Evolutionary conservation across 2,888 invertebrate genomes (phyloP).

Genomic region (Furcula furcula): DNA sequence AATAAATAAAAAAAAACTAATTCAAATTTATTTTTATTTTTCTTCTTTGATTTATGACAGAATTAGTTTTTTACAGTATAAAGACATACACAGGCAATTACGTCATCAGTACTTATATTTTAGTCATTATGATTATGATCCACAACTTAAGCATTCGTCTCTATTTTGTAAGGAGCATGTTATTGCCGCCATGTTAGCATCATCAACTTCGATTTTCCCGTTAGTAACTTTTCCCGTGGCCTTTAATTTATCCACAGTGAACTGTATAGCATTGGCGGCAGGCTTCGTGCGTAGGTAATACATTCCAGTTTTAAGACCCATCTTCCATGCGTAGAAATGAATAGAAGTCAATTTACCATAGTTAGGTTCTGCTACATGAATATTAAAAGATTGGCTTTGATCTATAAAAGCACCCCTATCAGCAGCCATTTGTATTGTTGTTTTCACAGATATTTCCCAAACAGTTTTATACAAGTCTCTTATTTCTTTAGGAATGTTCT

Average conservation of each 20-base stretch:
- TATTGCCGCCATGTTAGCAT: constrained; percentile 86
- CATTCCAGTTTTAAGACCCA: constrained; percentile 99
- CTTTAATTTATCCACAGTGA: constrained; percentile 94
- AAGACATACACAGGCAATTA: no score
- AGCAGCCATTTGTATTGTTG: constrained; percentile 97
- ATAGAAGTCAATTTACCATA: constrained; percentile 97
- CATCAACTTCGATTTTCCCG: constrained; percentile 53
- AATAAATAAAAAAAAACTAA: no score
- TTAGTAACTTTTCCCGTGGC: constrained; percentile 42
- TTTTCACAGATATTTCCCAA: constrained; percentile 98
- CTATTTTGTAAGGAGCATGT: constrained; percentile 93
- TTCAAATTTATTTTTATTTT: no score
- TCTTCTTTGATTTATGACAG: no score
- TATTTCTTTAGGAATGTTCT: constrained; percentile 90
- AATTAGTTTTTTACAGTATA: no score
- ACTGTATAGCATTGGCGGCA: constrained; percentile 97
- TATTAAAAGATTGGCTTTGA: constrained; percentile 98
- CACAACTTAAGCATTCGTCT: constrained; percentile 93
- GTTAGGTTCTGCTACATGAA: constrained; percentile 97
- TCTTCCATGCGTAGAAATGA: constrained; percentile 99
- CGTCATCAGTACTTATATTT: no score
- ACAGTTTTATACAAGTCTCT: constrained; percentile 96
- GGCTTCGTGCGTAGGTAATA: constrained; percentile 98
- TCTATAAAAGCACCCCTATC: constrained; percentile 99
- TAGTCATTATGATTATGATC: constrained; percentile 85